These are phyloP conservation scores for Teleogryllus occipitalis DNA, from an alignment of 1,140 invertebrate species.

Conservation along the genomic window DNA sequence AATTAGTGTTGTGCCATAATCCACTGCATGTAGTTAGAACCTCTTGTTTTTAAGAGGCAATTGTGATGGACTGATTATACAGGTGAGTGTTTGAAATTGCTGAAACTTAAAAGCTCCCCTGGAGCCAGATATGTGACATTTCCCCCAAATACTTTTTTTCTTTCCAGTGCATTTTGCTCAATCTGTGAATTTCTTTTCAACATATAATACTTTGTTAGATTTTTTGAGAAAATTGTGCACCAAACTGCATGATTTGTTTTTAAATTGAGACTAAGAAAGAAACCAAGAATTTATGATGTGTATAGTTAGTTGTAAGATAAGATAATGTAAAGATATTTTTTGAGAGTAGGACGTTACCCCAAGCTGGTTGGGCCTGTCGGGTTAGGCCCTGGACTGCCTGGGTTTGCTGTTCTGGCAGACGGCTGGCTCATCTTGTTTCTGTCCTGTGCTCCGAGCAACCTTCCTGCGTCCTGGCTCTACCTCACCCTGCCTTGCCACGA, in stretches of 20 bases:
- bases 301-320: not conserved
- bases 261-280: not conserved
- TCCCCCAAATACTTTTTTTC: not conserved
- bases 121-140: not conserved
- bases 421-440: too few relatives aligned
- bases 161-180: not conserved
- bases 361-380: not conserved
- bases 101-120: not conserved
- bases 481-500: not conserved
- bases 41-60: not conserved
- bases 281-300: not conserved
- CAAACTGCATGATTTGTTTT: not conserved
- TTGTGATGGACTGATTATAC: not conserved
- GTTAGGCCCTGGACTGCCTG: not conserved
- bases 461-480: not conserved
- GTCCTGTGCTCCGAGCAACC: not conserved
- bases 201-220: not conserved
- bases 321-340: not conserved
- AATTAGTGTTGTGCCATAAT: not conserved
- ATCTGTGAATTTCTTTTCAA: not conserved
- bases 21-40: not conserved
- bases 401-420: not conserved
- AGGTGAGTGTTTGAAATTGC: not conserved
- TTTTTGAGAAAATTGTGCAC: constrained; percentile 1
- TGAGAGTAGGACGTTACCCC: not conserved